Evolutionary conservation across 2,888 invertebrate genomes (phyloP), one percentile per base, ranked within the genome.

Genomic region (Trachelus troglodyta): DNA sequence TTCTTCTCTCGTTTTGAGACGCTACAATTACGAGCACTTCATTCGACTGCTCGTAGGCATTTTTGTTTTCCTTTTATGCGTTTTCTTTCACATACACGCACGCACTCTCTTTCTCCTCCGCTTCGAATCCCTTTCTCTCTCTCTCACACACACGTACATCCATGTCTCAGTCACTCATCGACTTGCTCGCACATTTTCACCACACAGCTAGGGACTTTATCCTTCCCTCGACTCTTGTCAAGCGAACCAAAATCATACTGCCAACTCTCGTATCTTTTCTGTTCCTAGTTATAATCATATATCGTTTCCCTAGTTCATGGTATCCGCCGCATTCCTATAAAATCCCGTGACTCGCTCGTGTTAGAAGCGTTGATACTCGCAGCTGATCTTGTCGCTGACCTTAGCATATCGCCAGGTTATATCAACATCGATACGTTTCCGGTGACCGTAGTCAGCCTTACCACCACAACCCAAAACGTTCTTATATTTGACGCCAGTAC

Each of bases 321-420:
- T 74, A 73, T 79, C 76, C 77, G 79, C 23, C 33, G 34, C 73
- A 6, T 68, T 75, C 33, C 11, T 37, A 15, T 12, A 30, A 75
- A 30, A 30, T 31, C 34, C 68, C 71, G 34, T 34, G 68, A 78
- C 34, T 78, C 71, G 71, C 34, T 23, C 12, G 15, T 15, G 77
- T 83, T 85, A 89, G 85, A 89, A 88, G 84, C 86, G 88, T 83
- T 89, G 85, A 80, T 88, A 87, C 81, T 86, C 86, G 83, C 81
- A 83, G 77, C 85, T 87, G 82, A 85, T 82, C 85, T 85, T 85
- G 83, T 89, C 86, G 85, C 86, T 82, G 82, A 88, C 82, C 82
- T 86, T 85, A 81, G 80, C 84, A 75, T 83, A 85, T 81, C 86
- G 86, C 86, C 86, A 84, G 81, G 84, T 82, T 76, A 86, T 81